A percentile compares a stretch with the other conserved stretches of the same genome.
These are phyloP conservation scores for Pitangus sulphuratus DNA, from an alignment of 2,797 vertebrate genomes.

Conservation along the genomic window DNA sequence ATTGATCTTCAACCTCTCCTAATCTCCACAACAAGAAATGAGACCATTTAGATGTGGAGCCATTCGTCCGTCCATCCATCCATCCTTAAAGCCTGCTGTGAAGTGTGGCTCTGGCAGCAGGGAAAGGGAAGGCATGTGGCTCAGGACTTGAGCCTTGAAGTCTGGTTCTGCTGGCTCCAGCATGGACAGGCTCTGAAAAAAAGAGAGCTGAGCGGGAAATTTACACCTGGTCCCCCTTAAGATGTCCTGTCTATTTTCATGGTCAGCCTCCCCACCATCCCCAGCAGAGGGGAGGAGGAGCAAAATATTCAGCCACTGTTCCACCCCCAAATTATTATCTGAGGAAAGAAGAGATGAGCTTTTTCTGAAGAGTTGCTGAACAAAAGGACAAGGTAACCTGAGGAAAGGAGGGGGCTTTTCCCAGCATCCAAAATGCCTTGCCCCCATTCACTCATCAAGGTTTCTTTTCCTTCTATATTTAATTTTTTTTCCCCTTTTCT, in stretches of 20 bases:
- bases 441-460: rapidly evolving
- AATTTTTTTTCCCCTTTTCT: rapidly evolving
- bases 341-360: not conserved
- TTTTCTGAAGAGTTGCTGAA: not conserved
- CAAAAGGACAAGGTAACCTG: not conserved
- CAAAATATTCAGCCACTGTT: not conserved
- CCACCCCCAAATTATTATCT: not conserved
- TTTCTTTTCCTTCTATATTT: not conserved
- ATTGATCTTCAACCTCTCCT: not conserved
- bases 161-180: not conserved
- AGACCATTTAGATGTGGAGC: not conserved
- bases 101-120: not conserved
- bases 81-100: not conserved
- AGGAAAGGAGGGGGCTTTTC: not conserved
- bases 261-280: not conserved
- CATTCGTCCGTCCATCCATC: not conserved
- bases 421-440: not conserved
- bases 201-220: not conserved
- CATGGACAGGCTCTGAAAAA: not conserved
- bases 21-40: not conserved
- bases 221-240: not conserved
- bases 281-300: not conserved
- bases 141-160: not conserved
- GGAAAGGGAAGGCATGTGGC: not conserved
- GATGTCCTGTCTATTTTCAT: not conserved